Base-by-base conservation (phyloP, 2,113 vertebrate species). In the Plecotus auritus region DNA sequence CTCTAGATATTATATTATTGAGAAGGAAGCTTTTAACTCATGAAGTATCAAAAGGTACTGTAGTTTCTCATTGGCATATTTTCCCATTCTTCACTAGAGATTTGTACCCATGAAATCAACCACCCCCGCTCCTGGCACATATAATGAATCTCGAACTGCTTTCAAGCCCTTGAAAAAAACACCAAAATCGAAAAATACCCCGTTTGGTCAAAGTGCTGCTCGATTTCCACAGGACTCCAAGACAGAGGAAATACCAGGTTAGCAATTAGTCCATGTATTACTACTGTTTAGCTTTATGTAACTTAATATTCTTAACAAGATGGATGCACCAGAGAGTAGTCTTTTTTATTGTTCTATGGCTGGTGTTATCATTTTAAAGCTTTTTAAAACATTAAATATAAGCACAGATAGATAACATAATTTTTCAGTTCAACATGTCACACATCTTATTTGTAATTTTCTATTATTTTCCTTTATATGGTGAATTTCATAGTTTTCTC, bases 101-200 rank as follows among this genome's bases (percentile, higher is more conserved):
- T 99, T 99, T 94, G 74, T 88, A 45, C 66, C 95, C 35, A 47
- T 97, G 61, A 99, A 98, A 97, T 98, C 99, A 95, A 95, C 97
- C 90, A 94, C 98, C 51, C 98, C 98, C 81, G 98, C 98, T 98
- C 98, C 99, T 93, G 99, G 98, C 45, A 94, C 94, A 3, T 99
- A 99, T 90, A 96, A 98, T 91, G 98, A 99, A 97, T 98, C 97
- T 8, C 87, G 85, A 73, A 98, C 96, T 91, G 97, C 98, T 96
- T 94, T 98, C 32, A 96, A 98, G 92, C 93, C 91, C 77, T 96
- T 98, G 93, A 99, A 97, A 91, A 99, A 98, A 98, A 95, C 76
- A 82, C 87, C 78, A 51, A 96, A 94, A 64, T 59, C 95, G 59
- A 98, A 98, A 96, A 98, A 89, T 89, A 98, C 94, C 18, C 98